Evolutionary conservation across 2,797 vertebrate species (phyloP).

Genomic region (Megaceryle alcyon): DNA sequence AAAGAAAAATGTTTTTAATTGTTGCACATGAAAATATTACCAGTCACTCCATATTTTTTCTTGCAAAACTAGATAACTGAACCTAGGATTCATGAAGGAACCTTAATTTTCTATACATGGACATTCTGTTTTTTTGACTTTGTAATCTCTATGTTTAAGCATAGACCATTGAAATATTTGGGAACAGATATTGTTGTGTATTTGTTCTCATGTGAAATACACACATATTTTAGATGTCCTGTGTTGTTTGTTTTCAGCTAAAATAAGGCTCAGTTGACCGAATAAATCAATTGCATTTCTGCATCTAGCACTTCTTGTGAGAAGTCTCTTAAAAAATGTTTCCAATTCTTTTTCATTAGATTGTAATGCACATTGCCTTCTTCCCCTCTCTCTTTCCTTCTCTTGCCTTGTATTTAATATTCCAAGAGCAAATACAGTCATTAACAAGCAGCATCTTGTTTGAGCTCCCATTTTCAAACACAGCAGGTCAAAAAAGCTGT

Average conservation of each 20-base stretch:
- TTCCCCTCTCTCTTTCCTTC: background rate
- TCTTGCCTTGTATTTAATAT: background rate
- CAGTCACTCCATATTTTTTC: background rate
- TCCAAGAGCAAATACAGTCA: background rate
- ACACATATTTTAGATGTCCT: background rate
- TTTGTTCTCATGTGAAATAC: background rate
- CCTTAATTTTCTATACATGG: background rate
- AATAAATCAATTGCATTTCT: background rate
- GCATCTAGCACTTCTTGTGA: background rate
- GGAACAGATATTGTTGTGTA: background rate
- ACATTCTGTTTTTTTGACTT: background rate
- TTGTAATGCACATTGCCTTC: background rate
- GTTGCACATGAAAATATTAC: background rate
- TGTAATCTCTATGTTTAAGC: background rate
- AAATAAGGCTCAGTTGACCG: background rate
- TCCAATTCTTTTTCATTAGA: background rate
- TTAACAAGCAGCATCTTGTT: background rate
- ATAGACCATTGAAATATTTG: background rate
- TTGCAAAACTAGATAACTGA: background rate
- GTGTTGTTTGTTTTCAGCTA: background rate
- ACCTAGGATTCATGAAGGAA: background rate
- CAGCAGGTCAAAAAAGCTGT: constrained; percentile 5
- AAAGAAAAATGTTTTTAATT: background rate
- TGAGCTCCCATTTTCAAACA: constrained; percentile 13
- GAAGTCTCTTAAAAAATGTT: background rate